Conservation (phyloP, 2,888 invertebrate genomes). For the Metacarcinus magister region DNA sequence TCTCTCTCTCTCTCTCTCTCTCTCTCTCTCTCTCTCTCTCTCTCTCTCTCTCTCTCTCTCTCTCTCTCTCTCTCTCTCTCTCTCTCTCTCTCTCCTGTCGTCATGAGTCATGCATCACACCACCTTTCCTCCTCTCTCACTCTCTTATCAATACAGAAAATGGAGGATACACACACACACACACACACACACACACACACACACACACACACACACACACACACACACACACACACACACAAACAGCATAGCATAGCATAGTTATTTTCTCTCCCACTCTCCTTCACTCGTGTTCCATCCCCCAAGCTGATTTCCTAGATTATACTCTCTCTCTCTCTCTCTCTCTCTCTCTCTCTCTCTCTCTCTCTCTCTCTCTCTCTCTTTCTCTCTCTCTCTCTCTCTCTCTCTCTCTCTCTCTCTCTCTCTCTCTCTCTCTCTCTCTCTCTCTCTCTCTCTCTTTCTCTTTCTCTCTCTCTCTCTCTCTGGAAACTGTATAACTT, state of each 20-base stretch:
- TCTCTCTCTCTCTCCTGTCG: too few species aligned
- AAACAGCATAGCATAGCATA: background rate
- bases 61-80: too few species aligned
- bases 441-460: conserved; percentile 27
- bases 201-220: conserved; percentile 32
- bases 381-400: conserved; percentile 11
- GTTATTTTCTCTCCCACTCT: background rate
- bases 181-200: conserved; percentile 40
- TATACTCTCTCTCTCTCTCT: background rate
- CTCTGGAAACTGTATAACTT: background rate
- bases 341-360: background rate
- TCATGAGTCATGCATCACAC: background rate
- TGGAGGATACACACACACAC: background rate
- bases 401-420: conserved; percentile 11
- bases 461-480: conserved; percentile 31
- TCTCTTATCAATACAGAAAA: background rate
- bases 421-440: conserved; percentile 35
- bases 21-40: too few species aligned
- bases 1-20: conserved; percentile 31
- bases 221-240: background rate
- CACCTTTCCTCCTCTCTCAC: background rate
- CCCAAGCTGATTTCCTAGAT: background rate
- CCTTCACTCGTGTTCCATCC: background rate
- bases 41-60: conserved; percentile 42
- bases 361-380: conserved; percentile 26